Base-by-base conservation (phyloP, 2,888 invertebrate species). In the Ephialtes manifestator region DNA sequence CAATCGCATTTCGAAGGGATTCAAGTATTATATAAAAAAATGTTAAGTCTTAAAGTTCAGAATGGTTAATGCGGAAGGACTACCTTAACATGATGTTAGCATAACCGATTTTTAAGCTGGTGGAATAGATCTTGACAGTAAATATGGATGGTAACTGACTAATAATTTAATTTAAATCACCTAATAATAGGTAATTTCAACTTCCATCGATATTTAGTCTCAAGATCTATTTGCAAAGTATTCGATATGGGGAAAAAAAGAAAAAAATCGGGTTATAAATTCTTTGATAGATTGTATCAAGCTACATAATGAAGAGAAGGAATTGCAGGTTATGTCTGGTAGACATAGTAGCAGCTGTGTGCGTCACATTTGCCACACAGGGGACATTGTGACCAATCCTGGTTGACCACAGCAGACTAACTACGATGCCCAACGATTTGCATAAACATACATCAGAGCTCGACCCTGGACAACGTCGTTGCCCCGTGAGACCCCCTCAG, bases 371-470 rank as follows among this genome's bases (percentile, higher is more conserved):
- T 3, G 8, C 18, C 4, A 4, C 35, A 35, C 35, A 10, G 31
- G 60, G n/a, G 43, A n/a, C 20, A 65, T 20, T 10, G 65, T 43
- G 43, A 65, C 65, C 43, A 65, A 46, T 63, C 60, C n/a, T 35
- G 31, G 60, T 63, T 63, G 60, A 63, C 28, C 20, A 15, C 35
- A 43, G 43, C 60, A 53, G 70, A 82, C 72, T 39, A 53, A 63
- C 43, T 46, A 67, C 63, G 67, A 77, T 74, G 77, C n/a, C n/a
- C 74, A 80, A 71, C 77, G 65, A 85, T 86, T 87, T 87, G 75
- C 85, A 87, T 87, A 85, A 87, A 85, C 83, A 85, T 84, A 87
- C 83, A 87, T 87, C 84, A 81, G 65, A 76, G 77, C 71, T 72
- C 77, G 55, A 78, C 67, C 71, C 79, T 83, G 79, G 77, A 85